Evolutionary conservation across 2,113 vertebrate genomes (phyloP), one percentile per base, ranked within the genome.

Genomic region (Gallinago paraguaiae): DNA sequence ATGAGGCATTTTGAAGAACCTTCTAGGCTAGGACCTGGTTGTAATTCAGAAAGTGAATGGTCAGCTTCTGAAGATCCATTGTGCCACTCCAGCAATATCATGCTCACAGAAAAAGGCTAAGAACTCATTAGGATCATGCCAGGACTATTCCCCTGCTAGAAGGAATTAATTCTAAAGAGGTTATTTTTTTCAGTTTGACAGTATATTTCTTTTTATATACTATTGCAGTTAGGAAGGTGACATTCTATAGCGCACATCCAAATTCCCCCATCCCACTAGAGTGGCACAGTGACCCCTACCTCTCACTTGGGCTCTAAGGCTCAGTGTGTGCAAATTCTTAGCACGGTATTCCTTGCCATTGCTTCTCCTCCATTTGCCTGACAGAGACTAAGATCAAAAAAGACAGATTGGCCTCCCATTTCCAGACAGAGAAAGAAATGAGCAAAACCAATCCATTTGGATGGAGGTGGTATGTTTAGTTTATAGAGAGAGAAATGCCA

Each of bases 231-330:
- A 25, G 31, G 54, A 60, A 93, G 39, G 27, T 45, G 37, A 30
- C 11, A 4, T 13, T 46, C 35, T 28, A n/a, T 0, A 77, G 45
- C 61, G 48, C 39, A 50, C 3, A 17, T 30, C 20, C 11, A 45
- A 63, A 70, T 5, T 9, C 5, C 10, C 8, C 17, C 17, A 3
- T 79, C 25, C 7, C 27, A 35, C 23, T 7, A 11, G 33, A 43
- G 30, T 13, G 30, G 17, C 28, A 3, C 0, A 0, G 28, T 33
- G 16, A 7, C 16, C 13, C 2, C 50, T 13, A 4, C 15, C 33
- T 51, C 56, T 14, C 48, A 30, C 2, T 0, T 0, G 28, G 25
- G 25, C 11, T 13, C 30, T 18, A 10, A 76, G 48, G 31, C 19
- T 84, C 39, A 8, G 11, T 2, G 3, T 6, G 2, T 31, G 1